Evolutionary conservation across 2,113 vertebrate genomes (phyloP).

Genomic region (Colistium nudipinnis): DNA sequence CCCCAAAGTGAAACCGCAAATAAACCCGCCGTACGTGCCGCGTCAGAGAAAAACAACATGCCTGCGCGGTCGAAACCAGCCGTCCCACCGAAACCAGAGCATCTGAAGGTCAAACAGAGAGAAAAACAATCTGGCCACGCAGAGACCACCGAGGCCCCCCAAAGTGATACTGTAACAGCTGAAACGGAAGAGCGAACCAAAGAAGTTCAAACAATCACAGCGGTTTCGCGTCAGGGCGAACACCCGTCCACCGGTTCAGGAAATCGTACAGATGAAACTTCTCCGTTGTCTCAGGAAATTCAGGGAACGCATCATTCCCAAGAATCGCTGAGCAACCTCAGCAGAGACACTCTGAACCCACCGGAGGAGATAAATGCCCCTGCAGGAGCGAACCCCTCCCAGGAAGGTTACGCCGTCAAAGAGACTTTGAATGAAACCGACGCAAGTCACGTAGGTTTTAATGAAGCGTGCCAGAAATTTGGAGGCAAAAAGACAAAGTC

Average conservation of each 20-base stretch:
- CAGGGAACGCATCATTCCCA: constrained; percentile 13
- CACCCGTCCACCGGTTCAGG: constrained; percentile 7
- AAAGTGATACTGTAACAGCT: constrained; percentile 31
- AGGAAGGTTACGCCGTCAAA: constrained; percentile 13
- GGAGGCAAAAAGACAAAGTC: constrained; percentile 50
- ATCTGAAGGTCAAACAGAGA: constrained; percentile 68
- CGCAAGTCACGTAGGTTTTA: constrained; percentile 59
- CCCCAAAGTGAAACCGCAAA: constrained; percentile 20
- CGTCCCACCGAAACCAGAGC: constrained; percentile 79
- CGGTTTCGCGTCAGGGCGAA: constrained; percentile 22
- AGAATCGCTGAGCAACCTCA: neutral
- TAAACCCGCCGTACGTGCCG: constrained; percentile 8
- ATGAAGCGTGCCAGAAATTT: constrained; percentile 67
- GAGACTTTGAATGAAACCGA: constrained; percentile 33
- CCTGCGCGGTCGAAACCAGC: constrained; percentile 69
- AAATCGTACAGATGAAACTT: constrained; percentile 10
- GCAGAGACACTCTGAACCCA: neutral
- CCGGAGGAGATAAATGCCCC: constrained; percentile 3
- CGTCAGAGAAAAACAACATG: constrained; percentile 57
- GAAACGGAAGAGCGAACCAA: constrained; percentile 26
- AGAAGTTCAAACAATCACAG: constrained; percentile 31
- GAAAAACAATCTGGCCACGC: constrained; percentile 77
- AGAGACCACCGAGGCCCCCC: constrained; percentile 58
- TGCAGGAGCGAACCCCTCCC: constrained; percentile 9
- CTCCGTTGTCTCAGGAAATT: constrained; percentile 4